phyloP scores from a whole-genome alignment of 2,797 vertebrate species.

The Lacerta viridis region DNA sequence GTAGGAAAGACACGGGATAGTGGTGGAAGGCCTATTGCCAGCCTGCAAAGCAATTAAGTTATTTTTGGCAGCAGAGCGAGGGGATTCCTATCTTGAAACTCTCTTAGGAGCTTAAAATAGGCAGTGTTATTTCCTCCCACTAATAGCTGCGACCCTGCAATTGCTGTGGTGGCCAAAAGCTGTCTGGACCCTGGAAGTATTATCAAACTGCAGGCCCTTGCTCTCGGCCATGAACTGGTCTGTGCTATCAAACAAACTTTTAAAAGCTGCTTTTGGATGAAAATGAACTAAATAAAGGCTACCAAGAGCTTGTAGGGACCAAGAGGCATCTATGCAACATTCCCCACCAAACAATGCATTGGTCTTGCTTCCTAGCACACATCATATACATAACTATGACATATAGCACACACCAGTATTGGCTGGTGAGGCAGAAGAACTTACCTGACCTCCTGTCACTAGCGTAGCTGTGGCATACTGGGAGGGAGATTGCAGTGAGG shows the following conservation, averaged over 20 bases:
- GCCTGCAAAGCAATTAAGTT: constrained; percentile 36
- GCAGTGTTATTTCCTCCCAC: constrained; percentile 62
- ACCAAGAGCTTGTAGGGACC: neutral
- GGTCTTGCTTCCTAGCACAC: neutral
- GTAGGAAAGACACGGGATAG: neutral
- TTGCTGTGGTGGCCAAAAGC: neutral
- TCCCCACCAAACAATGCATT: neutral
- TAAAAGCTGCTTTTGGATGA: neutral
- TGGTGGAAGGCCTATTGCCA: neutral
- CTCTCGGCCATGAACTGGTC: neutral
- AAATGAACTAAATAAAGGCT: neutral
- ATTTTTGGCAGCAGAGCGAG: constrained; percentile 71
- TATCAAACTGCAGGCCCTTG: neutral
- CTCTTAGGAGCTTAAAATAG: constrained; percentile 65
- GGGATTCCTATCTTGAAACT: constrained; percentile 73
- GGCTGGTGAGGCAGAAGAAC: too few species aligned
- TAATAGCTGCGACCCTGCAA: constrained; percentile 39
- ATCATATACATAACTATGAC: neutral
- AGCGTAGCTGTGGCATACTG: too few species aligned
- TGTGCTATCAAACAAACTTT: neutral
- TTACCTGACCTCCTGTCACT: too few species aligned
- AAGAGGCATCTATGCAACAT: neutral
- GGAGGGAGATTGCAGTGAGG: too few species aligned
- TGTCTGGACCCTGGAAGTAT: neutral
- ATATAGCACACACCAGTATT: too few species aligned